A percentile compares a stretch with the other conserved stretches of the same genome.
These are phyloP conservation scores for Mareca penelope DNA, from an alignment of 2,797 vertebrate species.

Conservation along the genomic window DNA sequence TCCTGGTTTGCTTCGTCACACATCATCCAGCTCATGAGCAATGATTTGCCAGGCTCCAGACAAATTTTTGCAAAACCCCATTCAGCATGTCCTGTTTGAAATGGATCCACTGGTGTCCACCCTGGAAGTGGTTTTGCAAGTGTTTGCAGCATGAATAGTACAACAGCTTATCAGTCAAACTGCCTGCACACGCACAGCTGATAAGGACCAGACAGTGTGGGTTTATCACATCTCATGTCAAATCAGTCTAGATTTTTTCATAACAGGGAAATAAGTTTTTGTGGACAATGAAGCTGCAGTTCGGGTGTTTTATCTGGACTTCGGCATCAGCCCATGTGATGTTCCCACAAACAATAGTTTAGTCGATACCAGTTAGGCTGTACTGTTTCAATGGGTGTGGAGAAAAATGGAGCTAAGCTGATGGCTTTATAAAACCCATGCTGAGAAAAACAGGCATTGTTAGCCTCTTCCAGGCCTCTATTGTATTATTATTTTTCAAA, in stretches of 20 bases:
- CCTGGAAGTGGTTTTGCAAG: not conserved
- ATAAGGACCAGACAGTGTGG: not conserved
- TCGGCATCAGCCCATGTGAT: not conserved
- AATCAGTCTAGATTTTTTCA: not conserved
- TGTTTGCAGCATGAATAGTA: not conserved
- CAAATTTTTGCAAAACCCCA: not conserved
- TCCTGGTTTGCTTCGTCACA: not conserved
- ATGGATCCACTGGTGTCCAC: not conserved
- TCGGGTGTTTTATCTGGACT: not conserved
- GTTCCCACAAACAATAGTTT: not conserved
- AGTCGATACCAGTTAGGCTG: not conserved
- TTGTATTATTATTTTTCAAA: not conserved
- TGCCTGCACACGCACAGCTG: rapidly evolving
- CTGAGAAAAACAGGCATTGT: not conserved
- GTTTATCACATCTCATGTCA: not conserved
- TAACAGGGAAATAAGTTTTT: not conserved
- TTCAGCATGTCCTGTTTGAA: not conserved
- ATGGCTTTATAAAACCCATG: not conserved
- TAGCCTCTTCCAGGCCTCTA: not conserved
- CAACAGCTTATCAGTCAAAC: not conserved
- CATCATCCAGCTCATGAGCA: not conserved
- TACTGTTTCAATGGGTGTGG: not conserved
- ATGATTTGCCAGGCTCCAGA: not conserved
- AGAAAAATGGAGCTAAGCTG: not conserved
- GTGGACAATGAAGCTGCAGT: not conserved